Percentiles rank a stretch among this genome's conserved stretches.
These are phyloP conservation scores for Numenius arquata DNA, from an alignment of 2,113 vertebrate species.

Conservation along the genomic window DNA sequence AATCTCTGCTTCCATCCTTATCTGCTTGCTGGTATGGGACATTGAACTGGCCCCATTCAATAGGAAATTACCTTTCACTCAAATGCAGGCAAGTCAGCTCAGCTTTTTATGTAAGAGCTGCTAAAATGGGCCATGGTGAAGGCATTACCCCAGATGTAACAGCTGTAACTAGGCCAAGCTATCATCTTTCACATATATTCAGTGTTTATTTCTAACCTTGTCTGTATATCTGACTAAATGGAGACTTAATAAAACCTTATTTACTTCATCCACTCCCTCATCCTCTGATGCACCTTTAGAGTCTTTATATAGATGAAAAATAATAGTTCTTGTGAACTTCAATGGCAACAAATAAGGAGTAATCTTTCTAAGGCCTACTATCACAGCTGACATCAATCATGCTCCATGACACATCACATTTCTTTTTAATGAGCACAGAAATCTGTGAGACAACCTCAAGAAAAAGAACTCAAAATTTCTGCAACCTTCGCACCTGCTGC, in stretches of 20 bases:
- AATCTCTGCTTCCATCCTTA: not conserved
- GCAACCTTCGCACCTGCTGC: slow-evolving; percentile 81
- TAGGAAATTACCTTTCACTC: not conserved
- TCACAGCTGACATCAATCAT: not conserved
- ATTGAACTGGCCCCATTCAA: not conserved
- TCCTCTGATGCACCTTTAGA: not conserved
- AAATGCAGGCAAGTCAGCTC: not conserved
- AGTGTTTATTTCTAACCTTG: not conserved
- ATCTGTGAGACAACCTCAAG: not conserved
- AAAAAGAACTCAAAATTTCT: not conserved
- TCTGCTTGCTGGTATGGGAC: not conserved
- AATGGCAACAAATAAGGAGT: not conserved
- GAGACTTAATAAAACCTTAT: not conserved
- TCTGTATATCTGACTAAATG: not conserved
- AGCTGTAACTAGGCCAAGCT: not conserved
- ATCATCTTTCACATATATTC: not conserved
- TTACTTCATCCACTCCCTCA: not conserved
- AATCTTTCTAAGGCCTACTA: not conserved
- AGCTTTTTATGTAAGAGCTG: not conserved
- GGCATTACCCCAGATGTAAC: not conserved
- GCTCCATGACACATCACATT: not conserved
- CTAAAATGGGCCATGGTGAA: not conserved
- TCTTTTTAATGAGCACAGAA: not conserved
- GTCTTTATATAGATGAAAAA: not conserved
- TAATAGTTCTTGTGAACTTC: not conserved